Percentiles rank a stretch among this genome's conserved stretches.
These are phyloP conservation scores for Mythimna albipuncta DNA, from an alignment of 2,888 invertebrate species.

Conservation along the genomic window DNA sequence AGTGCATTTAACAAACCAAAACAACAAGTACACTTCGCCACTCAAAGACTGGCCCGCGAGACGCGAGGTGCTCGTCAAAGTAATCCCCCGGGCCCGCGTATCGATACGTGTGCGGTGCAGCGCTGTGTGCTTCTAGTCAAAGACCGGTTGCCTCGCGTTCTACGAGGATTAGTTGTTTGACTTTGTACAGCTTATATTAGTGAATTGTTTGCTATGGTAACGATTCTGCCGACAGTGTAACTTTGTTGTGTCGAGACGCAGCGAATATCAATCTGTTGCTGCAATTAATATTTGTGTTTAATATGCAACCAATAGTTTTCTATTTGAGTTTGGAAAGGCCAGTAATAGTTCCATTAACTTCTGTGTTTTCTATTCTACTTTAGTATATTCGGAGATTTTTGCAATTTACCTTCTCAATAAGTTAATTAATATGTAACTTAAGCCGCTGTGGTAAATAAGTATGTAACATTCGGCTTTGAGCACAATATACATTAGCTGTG, in stretches of 20 bases:
- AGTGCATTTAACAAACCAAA: not conserved
- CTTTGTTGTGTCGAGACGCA: not conserved
- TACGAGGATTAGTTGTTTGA: not conserved
- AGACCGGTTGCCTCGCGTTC: not conserved
- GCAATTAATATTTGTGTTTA: not conserved
- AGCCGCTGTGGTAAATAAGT: not conserved
- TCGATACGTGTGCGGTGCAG: not conserved
- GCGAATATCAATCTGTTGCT: not conserved
- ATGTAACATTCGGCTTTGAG: not conserved
- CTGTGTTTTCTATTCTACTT: not conserved
- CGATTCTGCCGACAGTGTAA: too few relatives aligned
- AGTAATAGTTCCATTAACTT: not conserved
- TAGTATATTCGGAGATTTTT: too few relatives aligned
- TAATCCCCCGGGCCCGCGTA: not conserved
- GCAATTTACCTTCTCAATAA: not conserved
- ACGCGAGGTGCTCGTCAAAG: not conserved
- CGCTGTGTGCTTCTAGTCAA: not conserved
- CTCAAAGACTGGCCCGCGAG: not conserved
- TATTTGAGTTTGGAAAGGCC: not conserved
- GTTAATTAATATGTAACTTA: not conserved
- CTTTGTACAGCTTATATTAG: slow-evolving; percentile 1
- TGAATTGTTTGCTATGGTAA: not conserved
- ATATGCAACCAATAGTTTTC: not conserved
- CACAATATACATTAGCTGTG: too few relatives aligned
- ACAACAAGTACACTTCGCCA: not conserved